Base-by-base conservation (phyloP, 1,140 invertebrate species). In the Formica exsecta region DNA sequence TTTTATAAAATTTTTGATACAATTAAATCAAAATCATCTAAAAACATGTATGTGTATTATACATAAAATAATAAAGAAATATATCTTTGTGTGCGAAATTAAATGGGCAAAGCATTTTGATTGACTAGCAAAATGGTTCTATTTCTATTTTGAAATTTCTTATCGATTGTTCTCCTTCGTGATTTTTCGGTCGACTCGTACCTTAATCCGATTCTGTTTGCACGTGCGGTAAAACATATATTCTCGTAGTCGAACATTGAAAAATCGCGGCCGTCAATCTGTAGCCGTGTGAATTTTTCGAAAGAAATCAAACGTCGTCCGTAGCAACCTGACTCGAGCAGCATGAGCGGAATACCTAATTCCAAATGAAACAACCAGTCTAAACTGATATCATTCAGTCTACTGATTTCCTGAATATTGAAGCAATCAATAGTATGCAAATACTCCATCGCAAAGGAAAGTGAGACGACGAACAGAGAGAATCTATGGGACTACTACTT, bases 281-380 rank as follows among this genome's bases (percentile, higher is more conserved):
- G 57, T 57, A 73, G 79, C 54, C 66, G 79, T 73, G 79, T 83
- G 79, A 83, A 83, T 83, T 83, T 81, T 83, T 83, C 68, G 79
- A 73, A 83, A 83, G 79, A 83, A 83, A 83, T 83, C 79, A 83
- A 83, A 83, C 57, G 68, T 81, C 79, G 79, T 83, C 38, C 79
- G 25, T 74, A 13, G 51, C 79, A 73, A 71, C 59, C 54, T 61
- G 79, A 83, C 79, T 74, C 68, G 54, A 36, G 19, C 79, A 38
- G 19, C 25, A 36, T 11, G 25, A 36, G 19, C 29, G 41, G 79
- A 83, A 83, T 83, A 83, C 79, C 79, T 83, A 83, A 83, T 83
- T 61, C n/a, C 57, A 44, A 73, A 74, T 74, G 68, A 83, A 83
- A 83, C 68, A 83, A 83, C 68, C 68, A 44, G 68, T 44, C 54